Percentiles rank a stretch among this genome's conserved stretches.
These are phyloP conservation scores for Pionites leucogaster DNA, from an alignment of 2,113 vertebrate genomes.

Conservation along the genomic window DNA sequence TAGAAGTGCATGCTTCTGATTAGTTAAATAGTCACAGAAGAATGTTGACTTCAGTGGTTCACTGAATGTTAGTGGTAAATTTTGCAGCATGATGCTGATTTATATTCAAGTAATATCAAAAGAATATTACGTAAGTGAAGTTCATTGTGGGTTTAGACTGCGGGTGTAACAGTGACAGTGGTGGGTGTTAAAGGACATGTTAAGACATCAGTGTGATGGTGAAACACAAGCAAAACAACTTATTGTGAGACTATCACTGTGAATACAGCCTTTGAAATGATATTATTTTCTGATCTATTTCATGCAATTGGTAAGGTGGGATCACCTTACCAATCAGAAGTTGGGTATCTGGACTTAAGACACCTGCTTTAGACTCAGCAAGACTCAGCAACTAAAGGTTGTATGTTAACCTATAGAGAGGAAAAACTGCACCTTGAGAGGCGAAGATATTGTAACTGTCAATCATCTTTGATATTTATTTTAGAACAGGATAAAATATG, in stretches of 20 bases:
- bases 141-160: background rate
- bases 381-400: background rate
- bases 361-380: background rate
- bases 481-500: background rate
- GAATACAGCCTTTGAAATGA: background rate
- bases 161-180: background rate
- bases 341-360: background rate
- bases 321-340: background rate
- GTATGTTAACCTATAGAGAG: background rate
- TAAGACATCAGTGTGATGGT: background rate
- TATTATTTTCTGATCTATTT: background rate
- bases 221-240: background rate
- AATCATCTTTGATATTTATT: fast-evolving
- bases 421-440: background rate
- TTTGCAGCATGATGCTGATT: background rate
- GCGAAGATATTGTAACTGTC: background rate
- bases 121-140: background rate
- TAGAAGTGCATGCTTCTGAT: background rate
- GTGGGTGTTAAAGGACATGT: background rate
- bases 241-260: background rate
- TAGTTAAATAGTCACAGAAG: background rate
- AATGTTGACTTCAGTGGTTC: background rate
- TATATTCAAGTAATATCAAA: background rate
- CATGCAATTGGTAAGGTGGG: background rate
- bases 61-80: background rate